These are phyloP conservation scores for Tetragnatha versicolor DNA, from an alignment of 1,140 invertebrate genomes.

Conservation along the genomic window DNA sequence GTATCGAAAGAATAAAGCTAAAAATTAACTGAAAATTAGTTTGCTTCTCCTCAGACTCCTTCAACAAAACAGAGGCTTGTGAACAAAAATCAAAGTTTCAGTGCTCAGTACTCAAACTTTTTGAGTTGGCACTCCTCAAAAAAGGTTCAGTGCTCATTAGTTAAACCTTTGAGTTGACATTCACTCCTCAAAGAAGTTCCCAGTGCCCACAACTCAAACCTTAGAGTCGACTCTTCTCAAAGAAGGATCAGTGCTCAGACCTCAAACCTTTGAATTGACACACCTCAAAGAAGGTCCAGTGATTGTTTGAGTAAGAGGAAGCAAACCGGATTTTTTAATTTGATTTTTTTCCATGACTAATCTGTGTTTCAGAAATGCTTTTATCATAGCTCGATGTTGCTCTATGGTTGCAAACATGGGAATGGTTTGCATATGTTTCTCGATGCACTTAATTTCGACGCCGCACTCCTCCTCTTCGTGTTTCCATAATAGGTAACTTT, in stretches of 20 bases:
- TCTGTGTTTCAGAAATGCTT: conserved; percentile 7
- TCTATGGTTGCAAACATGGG: conserved; percentile 23
- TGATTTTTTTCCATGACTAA: conserved; percentile 1
- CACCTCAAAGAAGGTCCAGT: conserved; percentile 19
- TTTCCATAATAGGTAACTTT: not conserved
- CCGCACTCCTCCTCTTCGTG: conserved; percentile 6
- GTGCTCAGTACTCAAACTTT: too few species aligned
- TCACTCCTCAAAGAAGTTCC: too few species aligned
- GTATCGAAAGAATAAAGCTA: too few species aligned
- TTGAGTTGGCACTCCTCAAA: too few species aligned
- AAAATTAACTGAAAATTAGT: too few species aligned
- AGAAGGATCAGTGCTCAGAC: not conserved
- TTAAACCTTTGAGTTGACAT: too few species aligned
- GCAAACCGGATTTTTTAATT: not conserved
- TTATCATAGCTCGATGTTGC: conserved; percentile 26
- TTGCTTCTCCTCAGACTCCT: too few species aligned
- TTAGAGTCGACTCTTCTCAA: too few species aligned
- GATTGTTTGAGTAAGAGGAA: conserved; percentile 23
- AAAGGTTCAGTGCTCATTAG: too few species aligned
- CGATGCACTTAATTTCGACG: conserved; percentile 25
- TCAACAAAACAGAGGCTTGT: too few species aligned
- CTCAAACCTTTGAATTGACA: not conserved
- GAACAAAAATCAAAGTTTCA: too few species aligned
- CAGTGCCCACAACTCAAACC: too few species aligned
- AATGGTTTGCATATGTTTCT: conserved; percentile 17